Evolutionary conservation across 2,113 vertebrate species (phyloP), one percentile per base, ranked within the genome.

Genomic region (Recurvirostra avosetta): DNA sequence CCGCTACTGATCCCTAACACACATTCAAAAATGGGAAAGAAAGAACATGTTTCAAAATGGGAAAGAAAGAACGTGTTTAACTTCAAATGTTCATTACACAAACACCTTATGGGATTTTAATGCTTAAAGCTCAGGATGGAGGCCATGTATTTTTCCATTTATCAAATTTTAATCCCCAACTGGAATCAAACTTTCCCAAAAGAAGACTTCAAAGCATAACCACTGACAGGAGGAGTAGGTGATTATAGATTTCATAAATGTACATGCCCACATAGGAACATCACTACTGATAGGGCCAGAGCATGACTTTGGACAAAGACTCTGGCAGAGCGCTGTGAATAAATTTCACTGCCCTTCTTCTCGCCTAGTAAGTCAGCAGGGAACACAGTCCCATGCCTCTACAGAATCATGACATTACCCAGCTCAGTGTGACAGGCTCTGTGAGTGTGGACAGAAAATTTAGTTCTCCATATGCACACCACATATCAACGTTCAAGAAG

Each of bases 351-450:
- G 63, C 17, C 38, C 19, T 76, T 43, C 29, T 50, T 74, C 36
- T 74, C 0, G 0, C 53, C 15, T 7, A 43, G 4, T 20, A 66
- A 67, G 23, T 47, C 55, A 26, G 1, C 36, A 72, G 32, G 11
- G 25, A 91, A 34, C 50, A 43, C 6, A 30, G 21, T 18, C 25
- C 21, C 15, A 3, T 15, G 47, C 9, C 25, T 49, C 65, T 43
- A 15, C 21, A 82, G 50, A 38, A 21, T 20, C 55, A 40, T 5
- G 55, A 17, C 50, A 40, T 38, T 13, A 38, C 27, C 27, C 81
- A 78, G n/a, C 77, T 70, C 3, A 2, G 26, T 43, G 8, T 71
- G n/a, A 74, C 45, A 72, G 58, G 36, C 17, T 62, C 52, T 38
- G 16, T 11, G 4, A 62, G 19, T 0, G 6, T 20, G 17, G 43